A percentile compares a stretch with the other conserved stretches of the same genome.
phyloP scores from a whole-genome alignment of 53 echinoderm and acorn worm genomes.

The Henricia sp. region DNA sequence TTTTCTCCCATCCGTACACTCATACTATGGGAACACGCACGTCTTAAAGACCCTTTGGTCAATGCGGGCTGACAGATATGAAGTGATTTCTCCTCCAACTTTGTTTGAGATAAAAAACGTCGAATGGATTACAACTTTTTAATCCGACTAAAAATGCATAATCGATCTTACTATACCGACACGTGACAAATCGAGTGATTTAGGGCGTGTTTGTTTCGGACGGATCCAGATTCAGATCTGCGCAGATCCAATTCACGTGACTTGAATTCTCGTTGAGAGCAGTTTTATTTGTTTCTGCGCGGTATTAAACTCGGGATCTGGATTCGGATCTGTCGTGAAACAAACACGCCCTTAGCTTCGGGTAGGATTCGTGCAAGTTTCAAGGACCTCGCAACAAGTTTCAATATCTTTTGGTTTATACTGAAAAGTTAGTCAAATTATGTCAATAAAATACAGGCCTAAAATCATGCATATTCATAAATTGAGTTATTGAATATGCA shows the following conservation, averaged over 20 bases:
- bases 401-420: too few relatives aligned
- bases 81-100: conserved; percentile 25
- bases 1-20: neutral
- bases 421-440: too few relatives aligned
- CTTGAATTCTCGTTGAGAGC: too few relatives aligned
- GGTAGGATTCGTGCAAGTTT: neutral
- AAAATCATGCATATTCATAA: neutral
- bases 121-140: conserved; percentile 47
- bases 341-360: too few relatives aligned
- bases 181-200: conserved; percentile 26
- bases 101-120: conserved; percentile 18
- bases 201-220: too few relatives aligned
- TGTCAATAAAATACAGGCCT: conserved; percentile 14
- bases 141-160: conserved; percentile 46
- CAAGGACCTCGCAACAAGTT: neutral
- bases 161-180: conserved; percentile 34
- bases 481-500: too few relatives aligned
- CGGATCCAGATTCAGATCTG: too few relatives aligned
- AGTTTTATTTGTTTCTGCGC: too few relatives aligned
- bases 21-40: conserved; percentile 23
- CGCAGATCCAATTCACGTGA: too few relatives aligned
- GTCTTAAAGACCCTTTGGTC: conserved; percentile 53
- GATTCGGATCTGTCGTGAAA: too few relatives aligned
- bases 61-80: conserved; percentile 54
- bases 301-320: too few relatives aligned